A percentile compares a stretch with the other conserved stretches of the same genome.
phyloP scores from a whole-genome alignment of 2,888 invertebrate genomes.

The Sarcophaga caerulescens region DNA sequence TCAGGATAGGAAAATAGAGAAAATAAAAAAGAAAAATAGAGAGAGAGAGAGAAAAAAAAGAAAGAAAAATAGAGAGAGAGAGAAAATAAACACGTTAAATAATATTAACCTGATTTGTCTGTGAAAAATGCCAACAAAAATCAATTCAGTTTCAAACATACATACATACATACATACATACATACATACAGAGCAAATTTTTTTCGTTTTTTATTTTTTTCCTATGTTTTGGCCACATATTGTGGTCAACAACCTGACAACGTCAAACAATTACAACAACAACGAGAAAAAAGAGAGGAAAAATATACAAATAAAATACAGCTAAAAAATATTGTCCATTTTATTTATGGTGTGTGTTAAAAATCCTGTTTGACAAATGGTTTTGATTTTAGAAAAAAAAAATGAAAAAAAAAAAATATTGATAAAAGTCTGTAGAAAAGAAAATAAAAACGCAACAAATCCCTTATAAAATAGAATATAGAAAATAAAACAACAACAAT shows the following conservation, averaged over 20 bases:
- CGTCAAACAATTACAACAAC: background rate
- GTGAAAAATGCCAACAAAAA: background rate
- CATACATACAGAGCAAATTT: background rate
- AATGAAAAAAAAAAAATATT: background rate
- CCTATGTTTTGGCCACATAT: constrained; percentile 14
- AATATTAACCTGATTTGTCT: constrained; percentile 25
- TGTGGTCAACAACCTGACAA: constrained; percentile 49
- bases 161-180: background rate
- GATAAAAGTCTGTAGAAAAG: constrained; percentile 3
- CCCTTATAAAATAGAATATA: constrained; percentile 8
- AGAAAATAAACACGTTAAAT: constrained; percentile 9
- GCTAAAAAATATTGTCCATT: no score
- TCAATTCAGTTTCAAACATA: constrained; percentile 6
- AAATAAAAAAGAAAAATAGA: background rate
- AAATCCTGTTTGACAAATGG: constrained; percentile 51
- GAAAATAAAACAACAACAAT: background rate
- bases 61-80: no score
- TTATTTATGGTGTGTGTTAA: constrained; percentile 21
- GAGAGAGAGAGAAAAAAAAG: no score
- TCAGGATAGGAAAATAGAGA: background rate
- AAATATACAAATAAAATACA: background rate
- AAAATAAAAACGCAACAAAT: background rate
- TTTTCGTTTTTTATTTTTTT: background rate
- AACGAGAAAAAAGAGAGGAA: background rate
- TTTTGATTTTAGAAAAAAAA: constrained; percentile 35